These are phyloP conservation scores for Eupithecia insigniata DNA, from an alignment of 2,888 invertebrate species.

Conservation along the genomic window DNA sequence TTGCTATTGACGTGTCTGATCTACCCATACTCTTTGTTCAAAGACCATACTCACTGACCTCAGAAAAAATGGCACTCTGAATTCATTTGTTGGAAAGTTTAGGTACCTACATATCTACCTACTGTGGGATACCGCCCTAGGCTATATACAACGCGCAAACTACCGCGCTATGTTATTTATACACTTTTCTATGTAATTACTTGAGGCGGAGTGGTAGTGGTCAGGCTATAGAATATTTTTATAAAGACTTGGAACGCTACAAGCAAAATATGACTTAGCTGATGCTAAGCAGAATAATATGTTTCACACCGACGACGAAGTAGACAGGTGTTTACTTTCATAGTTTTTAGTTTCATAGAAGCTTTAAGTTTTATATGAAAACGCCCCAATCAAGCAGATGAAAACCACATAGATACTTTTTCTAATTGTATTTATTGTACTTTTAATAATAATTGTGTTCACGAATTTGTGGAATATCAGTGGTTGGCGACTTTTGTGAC, in stretches of 20 bases:
- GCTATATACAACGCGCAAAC: constrained; percentile 22
- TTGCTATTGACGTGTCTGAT: neutral
- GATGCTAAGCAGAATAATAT: neutral
- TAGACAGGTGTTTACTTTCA: neutral
- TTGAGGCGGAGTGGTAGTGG: constrained; percentile 9
- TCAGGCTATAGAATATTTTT: constrained; percentile 7
- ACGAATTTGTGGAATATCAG: neutral
- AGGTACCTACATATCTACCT: constrained; percentile 35
- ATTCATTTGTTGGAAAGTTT: constrained; percentile 42
- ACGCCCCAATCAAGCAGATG: neutral
- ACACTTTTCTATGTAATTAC: constrained; percentile 35
- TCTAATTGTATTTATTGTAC: no score
- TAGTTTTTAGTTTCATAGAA: neutral
- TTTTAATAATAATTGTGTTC: neutral
- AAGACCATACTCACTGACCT: constrained; percentile 29
- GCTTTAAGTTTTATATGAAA: no score
- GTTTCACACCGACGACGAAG: neutral
- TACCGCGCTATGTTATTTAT: constrained; percentile 35
- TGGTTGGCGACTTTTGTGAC: neutral
- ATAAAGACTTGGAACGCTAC: neutral
- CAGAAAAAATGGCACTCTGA: constrained; percentile 37
- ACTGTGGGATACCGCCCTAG: constrained; percentile 38
- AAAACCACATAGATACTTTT: no score
- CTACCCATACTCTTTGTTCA: constrained; percentile 25
- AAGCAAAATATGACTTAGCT: neutral